Evolutionary conservation across 2,888 invertebrate genomes (phyloP).

Genomic region (Caenorhabditis zanzibari): DNA sequence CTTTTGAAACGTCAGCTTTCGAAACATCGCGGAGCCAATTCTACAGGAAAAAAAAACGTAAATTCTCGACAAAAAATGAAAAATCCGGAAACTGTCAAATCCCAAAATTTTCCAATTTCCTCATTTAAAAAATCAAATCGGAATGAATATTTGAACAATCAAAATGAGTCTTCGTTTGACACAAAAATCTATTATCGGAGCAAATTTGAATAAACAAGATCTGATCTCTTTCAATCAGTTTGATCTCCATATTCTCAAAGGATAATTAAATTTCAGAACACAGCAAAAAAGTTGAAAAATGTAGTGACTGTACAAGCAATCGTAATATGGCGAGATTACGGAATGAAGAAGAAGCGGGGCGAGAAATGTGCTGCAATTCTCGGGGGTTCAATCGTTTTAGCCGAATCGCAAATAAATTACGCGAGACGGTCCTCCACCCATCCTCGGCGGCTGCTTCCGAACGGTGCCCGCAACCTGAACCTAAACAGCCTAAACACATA

Average conservation of each 20-base stretch:
- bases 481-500: slow-evolving; percentile 52
- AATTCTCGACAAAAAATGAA: too few species aligned
- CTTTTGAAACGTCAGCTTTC: too few species aligned
- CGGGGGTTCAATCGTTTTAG: slow-evolving; percentile 44
- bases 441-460: slow-evolving; percentile 38
- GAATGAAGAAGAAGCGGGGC: slow-evolving; percentile 22
- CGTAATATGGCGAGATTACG: slow-evolving; percentile 54
- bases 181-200: neutral
- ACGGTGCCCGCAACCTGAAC: slow-evolving; percentile 57
- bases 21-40: too few species aligned
- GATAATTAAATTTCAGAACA: neutral
- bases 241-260: neutral
- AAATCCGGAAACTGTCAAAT: too few species aligned
- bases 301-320: slow-evolving; percentile 28
- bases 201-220: neutral
- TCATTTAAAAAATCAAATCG: too few species aligned
- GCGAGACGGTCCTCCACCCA: slow-evolving; percentile 23
- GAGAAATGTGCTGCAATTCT: slow-evolving; percentile 62
- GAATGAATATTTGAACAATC: neutral
- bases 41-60: too few species aligned
- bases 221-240: neutral
- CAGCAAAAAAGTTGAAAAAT: slow-evolving; percentile 13
- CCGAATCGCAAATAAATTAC: slow-evolving; percentile 60
- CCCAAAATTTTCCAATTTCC: too few species aligned
- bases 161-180: neutral